Evolutionary conservation across 2,888 invertebrate species (phyloP).

Genomic region (Eudemis profundana): DNA sequence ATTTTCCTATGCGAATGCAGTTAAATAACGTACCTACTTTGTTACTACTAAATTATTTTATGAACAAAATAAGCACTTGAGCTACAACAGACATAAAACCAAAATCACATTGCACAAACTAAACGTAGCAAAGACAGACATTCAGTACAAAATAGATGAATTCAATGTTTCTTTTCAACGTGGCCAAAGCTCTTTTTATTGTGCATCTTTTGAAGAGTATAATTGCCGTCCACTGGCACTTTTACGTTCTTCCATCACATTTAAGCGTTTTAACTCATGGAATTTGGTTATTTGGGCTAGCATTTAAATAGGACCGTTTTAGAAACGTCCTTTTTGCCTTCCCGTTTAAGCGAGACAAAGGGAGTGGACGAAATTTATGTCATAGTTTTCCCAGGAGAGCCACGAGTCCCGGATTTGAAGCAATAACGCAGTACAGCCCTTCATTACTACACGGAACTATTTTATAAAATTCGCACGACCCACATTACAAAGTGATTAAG

Average conservation of each 20-base stretch:
- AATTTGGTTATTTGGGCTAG: slow-evolving; percentile 11
- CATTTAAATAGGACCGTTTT: slow-evolving; percentile 29
- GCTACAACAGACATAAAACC: not conserved
- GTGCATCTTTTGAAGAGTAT: slow-evolving; percentile 19
- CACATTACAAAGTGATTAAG: slow-evolving; percentile 42
- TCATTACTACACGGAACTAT: slow-evolving; percentile 63
- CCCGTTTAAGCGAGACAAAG: slow-evolving; percentile 55
- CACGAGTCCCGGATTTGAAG: slow-evolving; percentile 53
- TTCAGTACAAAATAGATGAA: slow-evolving; percentile 22
- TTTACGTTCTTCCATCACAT: slow-evolving; percentile 18
- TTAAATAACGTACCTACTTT: no score
- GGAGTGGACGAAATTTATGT: slow-evolving; percentile 63
- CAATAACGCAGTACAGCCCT: slow-evolving; percentile 60
- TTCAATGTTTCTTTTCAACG: slow-evolving; percentile 14
- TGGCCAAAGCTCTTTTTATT: slow-evolving; percentile 17
- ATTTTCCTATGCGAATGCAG: no score
- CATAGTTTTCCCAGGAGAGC: slow-evolving; percentile 54
- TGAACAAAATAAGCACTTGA: not conserved
- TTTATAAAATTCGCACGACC: slow-evolving; percentile 50
- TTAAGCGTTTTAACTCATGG: slow-evolving; percentile 26
- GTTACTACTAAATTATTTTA: no score
- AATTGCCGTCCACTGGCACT: slow-evolving; percentile 21
- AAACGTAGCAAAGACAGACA: not conserved
- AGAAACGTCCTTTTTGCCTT: slow-evolving; percentile 34
- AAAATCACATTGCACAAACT: slow-evolving; percentile 5